Evolutionary conservation across 2,113 vertebrate genomes (phyloP), one percentile per base, ranked within the genome.

Genomic region (Nansenia antarctica): DNA sequence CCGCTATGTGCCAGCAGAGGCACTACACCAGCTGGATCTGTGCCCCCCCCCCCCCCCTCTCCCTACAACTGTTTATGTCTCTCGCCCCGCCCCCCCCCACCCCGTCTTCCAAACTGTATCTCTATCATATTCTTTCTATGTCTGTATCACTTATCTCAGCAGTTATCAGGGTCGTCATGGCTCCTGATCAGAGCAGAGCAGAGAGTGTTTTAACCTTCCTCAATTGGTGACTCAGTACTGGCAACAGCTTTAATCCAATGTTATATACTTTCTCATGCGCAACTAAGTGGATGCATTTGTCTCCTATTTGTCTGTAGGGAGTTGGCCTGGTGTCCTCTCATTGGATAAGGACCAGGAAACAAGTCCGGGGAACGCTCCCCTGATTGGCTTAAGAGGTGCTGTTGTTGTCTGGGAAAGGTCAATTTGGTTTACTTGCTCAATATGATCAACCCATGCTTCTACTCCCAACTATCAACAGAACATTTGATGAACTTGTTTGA

Each of bases 191-290:
- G 91, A 89, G 87, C n/a, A n/a, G n/a, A n/a, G n/a, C n/a, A n/a
- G n/a, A n/a, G 92, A 91, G 90, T 92, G 93, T 92, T 94, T 94
- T n/a, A 94, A 94, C 92, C 92, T 93, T 92, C 89, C 84, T 89
- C 88, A 86, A 87, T 87, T 87, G 86, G 89, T 90, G 91, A 93
- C 93, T 92, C 91, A 86, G 89, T 90, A 89, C 79, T 93, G 92
- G 92, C 94, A 91, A 78, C 67, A 77, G 75, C 86, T 93, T 92
- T 94, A 67, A 90, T 88, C 90, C 91, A 84, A 93, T 93, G 91
- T 92, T 92, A 93, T 91, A 93, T 91, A 90, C 91, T 90, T 91
- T 93, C 90, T 90, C 91, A 90, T 90, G 90, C 86, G 90, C 90
- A 92, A 91, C 92, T 83, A 85, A 91, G 91, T 89, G 91, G 86